Conservation (phyloP, 2,888 invertebrate species). For the Luperina testacea region DNA sequence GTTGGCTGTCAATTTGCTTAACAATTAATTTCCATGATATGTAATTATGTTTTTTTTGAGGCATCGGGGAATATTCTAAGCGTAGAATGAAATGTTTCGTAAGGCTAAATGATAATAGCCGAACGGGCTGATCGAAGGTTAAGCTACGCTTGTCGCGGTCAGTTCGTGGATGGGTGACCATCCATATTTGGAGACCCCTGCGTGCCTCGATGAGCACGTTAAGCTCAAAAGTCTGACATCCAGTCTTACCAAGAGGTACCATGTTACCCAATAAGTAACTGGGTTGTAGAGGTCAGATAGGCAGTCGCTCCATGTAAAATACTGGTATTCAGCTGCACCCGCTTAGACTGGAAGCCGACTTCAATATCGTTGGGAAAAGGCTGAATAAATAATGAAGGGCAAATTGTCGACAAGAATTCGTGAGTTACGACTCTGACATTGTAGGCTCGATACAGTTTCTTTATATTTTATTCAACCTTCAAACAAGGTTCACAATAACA, state of each 20-base stretch:
- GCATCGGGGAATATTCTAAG: background rate
- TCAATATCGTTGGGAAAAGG: no score
- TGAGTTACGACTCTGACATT: no score
- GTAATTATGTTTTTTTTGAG: background rate
- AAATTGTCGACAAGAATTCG: background rate
- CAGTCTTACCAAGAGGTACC: background rate
- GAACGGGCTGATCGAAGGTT: no score
- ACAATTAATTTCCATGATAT: background rate
- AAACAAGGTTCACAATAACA: conserved; percentile 9
- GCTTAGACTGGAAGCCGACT: background rate
- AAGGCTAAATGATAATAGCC: no score
- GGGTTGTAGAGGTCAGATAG: background rate
- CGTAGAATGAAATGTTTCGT: background rate
- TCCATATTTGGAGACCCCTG: no score
- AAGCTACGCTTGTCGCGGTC: no score
- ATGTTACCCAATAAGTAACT: background rate
- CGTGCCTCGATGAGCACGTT: no score
- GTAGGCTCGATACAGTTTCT: background rate
- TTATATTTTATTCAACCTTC: conserved; percentile 6
- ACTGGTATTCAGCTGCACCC: background rate
- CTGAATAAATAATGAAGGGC: background rate
- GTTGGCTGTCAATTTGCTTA: no score
- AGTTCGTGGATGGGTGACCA: no score
- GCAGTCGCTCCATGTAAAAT: no score
- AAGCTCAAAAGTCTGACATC: no score